phyloP scores from a whole-genome alignment of 2,113 vertebrate species.

The Onychostoma macrolepis region DNA sequence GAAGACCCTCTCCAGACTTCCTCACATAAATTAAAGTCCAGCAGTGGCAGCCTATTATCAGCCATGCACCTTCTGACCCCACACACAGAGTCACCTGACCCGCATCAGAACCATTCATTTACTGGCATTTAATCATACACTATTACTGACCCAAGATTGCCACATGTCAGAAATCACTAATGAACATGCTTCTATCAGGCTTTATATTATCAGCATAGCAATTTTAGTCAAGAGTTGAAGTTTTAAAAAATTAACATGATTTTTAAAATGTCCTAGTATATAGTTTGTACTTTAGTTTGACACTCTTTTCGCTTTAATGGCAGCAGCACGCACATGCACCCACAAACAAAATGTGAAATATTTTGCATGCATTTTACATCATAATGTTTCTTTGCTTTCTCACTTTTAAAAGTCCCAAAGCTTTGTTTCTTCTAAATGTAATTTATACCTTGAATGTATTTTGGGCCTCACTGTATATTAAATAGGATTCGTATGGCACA shows the following conservation, averaged over 20 bases:
- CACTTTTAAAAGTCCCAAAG: too few relatives aligned
- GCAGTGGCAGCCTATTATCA: slow-evolving; percentile 61
- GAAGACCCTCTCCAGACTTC: slow-evolving; percentile 8
- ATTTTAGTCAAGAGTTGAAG: not conserved
- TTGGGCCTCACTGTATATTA: not conserved
- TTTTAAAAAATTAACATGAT: not conserved
- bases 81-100: slow-evolving; percentile 6
- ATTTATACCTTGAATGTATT: not conserved
- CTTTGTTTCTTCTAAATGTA: not conserved
- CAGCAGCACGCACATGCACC: not conserved
- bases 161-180: slow-evolving; percentile 15
- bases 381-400: not conserved
- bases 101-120: slow-evolving; percentile 7
- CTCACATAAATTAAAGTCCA: slow-evolving; percentile 66
- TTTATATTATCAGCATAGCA: too few relatives aligned
- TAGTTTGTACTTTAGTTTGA: not conserved
- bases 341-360: not conserved
- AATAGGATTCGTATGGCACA: not conserved
- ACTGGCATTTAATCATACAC: slow-evolving; percentile 9
- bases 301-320: not conserved
- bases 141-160: not conserved
- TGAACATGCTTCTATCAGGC: slow-evolving; percentile 1
- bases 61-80: slow-evolving; percentile 46
- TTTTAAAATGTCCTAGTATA: not conserved
- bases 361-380: not conserved